phyloP scores from a whole-genome alignment of 1,140 invertebrate genomes.

The Drosophila guanche region DNA sequence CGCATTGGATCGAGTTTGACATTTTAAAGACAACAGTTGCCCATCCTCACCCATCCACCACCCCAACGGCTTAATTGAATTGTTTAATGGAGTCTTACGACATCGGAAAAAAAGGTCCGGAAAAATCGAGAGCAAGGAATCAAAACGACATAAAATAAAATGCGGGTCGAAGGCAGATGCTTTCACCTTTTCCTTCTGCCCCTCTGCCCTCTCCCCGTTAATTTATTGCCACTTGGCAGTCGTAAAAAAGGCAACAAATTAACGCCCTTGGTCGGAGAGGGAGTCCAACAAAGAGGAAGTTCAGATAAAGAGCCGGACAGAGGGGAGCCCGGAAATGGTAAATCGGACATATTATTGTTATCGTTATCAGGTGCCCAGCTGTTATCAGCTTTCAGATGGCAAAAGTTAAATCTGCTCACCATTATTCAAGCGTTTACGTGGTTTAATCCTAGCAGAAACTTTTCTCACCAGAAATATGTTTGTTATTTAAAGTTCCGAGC shows the following conservation, averaged over 20 bases:
- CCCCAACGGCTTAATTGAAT: constrained; percentile 70
- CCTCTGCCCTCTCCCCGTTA: constrained; percentile 42
- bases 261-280: constrained; percentile 63
- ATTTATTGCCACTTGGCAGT: constrained; percentile 77
- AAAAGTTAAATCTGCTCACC: constrained; percentile 71
- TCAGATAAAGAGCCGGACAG: constrained; percentile 21
- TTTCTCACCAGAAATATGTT: constrained; percentile 50
- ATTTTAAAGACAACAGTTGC: constrained; percentile 71
- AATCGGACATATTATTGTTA: constrained; percentile 60
- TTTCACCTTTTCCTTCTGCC: constrained; percentile 15
- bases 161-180: constrained; percentile 60
- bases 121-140: constrained; percentile 54
- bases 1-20: constrained; percentile 56
- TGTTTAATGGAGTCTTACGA: constrained; percentile 79
- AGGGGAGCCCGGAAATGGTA: constrained; percentile 36
- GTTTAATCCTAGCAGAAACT: constrained; percentile 45
- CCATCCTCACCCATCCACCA: constrained; percentile 7
- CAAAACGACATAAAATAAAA: constrained; percentile 79
- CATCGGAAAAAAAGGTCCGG: constrained; percentile 23
- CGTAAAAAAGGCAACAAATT: constrained; percentile 75
- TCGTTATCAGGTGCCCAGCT: constrained; percentile 48
- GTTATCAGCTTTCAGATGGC: constrained; percentile 65
- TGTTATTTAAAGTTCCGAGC: constrained; percentile 67
- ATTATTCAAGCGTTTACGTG: constrained; percentile 69
- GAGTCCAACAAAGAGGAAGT: constrained; percentile 17